These are phyloP conservation scores for Strigops habroptila DNA, from an alignment of 2,113 vertebrate species.

Conservation along the genomic window DNA sequence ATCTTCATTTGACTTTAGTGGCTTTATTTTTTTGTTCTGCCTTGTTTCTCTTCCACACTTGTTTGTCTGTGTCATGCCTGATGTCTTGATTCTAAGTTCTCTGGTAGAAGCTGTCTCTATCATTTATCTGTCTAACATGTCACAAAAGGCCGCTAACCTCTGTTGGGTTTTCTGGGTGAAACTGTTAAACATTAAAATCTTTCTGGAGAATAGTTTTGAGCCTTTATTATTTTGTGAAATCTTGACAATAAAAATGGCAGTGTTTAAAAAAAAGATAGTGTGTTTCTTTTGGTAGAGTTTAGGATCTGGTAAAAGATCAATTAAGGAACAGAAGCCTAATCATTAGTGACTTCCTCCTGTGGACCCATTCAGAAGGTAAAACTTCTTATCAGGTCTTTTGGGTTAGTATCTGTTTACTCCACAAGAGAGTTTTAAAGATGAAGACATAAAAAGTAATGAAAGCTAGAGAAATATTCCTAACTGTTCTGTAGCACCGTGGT, in stretches of 20 bases:
- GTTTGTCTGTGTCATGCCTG: background rate
- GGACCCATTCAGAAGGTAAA: conserved; percentile 74
- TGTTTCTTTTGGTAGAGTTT: background rate
- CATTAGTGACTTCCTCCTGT: conserved; percentile 63
- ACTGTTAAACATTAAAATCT: background rate
- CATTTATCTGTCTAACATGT: background rate
- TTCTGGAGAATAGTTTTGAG: background rate
- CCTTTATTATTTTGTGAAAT: background rate
- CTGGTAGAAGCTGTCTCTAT: background rate
- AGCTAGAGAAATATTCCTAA: background rate
- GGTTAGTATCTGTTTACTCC: background rate
- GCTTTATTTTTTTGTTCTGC: background rate
- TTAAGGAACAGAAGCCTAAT: conserved; percentile 7
- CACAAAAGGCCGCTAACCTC: background rate
- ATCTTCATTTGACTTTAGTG: background rate
- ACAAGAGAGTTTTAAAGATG: background rate
- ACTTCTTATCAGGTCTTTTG: background rate
- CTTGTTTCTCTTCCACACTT: background rate
- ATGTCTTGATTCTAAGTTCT: background rate
- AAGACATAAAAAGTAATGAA: background rate
- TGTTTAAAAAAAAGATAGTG: background rate
- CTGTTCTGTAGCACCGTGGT: background rate
- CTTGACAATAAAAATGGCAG: background rate
- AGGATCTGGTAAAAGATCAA: background rate
- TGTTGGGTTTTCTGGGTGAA: background rate